phyloP scores from a whole-genome alignment of 2,888 invertebrate genomes.

The Cheilosia vernalis region DNA sequence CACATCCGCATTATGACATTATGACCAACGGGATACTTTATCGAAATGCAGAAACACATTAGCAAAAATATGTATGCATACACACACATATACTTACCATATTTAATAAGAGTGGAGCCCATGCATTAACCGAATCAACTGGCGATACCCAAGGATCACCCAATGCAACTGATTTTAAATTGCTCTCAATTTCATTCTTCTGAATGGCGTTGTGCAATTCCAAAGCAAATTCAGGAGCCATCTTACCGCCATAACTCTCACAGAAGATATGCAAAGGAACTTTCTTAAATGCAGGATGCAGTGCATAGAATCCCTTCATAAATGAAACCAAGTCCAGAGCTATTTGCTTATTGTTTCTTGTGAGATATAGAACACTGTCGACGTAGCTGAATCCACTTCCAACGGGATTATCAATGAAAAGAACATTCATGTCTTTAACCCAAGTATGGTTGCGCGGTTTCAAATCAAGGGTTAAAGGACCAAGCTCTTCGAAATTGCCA shows the following conservation, averaged over 20 bases:
- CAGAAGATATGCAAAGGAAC: slow-evolving; percentile 93
- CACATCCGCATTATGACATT: too few relatives aligned
- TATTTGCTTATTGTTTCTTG: slow-evolving; percentile 86
- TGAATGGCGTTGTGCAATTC: slow-evolving; percentile 86
- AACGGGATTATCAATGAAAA: slow-evolving; percentile 96
- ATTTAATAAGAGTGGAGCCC: slow-evolving; percentile 91
- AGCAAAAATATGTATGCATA: neutral
- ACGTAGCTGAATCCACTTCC: slow-evolving; percentile 94
- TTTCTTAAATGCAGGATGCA: slow-evolving; percentile 88
- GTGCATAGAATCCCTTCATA: slow-evolving; percentile 88
- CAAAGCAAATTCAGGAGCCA: slow-evolving; percentile 92
- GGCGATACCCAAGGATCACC: slow-evolving; percentile 97
- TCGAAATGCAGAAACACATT: neutral
- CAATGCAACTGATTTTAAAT: slow-evolving; percentile 91
- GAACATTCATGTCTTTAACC: slow-evolving; percentile 91
- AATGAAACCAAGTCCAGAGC: slow-evolving; percentile 90
- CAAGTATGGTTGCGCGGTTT: slow-evolving; percentile 90
- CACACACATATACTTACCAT: slow-evolving; percentile 84
- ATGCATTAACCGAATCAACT: slow-evolving; percentile 91
- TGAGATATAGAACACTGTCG: slow-evolving; percentile 84
- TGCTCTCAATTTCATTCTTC: slow-evolving; percentile 86
- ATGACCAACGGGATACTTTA: too few relatives aligned
- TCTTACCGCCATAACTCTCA: slow-evolving; percentile 97
- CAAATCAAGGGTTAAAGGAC: slow-evolving; percentile 88
- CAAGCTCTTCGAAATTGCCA: slow-evolving; percentile 94